Percentiles rank a stretch among this genome's conserved stretches.
Evolutionary conservation across 2,888 invertebrate genomes (phyloP).

Genomic region (Atherix ibis): DNA sequence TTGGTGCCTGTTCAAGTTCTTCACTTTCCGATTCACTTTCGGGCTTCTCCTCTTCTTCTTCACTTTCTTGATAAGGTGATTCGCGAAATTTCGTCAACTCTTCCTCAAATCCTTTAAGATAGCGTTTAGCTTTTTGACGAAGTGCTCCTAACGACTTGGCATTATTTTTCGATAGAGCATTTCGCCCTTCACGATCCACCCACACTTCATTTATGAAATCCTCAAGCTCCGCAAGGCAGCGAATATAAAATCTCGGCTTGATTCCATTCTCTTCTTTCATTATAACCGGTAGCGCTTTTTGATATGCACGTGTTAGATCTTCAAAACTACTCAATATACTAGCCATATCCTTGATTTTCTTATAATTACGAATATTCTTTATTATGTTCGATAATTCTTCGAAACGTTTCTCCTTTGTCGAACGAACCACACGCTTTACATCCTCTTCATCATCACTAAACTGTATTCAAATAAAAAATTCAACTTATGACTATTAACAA

Average conservation of each 20-base stretch:
- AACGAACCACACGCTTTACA: constrained; percentile 88
- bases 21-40: constrained; percentile 35
- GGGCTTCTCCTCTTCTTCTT: constrained; percentile 34
- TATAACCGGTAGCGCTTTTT: constrained; percentile 83
- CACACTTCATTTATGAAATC: constrained; percentile 83
- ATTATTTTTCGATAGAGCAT: constrained; percentile 78
- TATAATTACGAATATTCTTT: constrained; percentile 82
- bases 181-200: constrained; percentile 81
- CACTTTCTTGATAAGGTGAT: constrained; percentile 71
- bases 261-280: constrained; percentile 84
- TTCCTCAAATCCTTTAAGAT: constrained; percentile 82
- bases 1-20: constrained; percentile 39
- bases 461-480: constrained; percentile 74
- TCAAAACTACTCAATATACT: constrained; percentile 93
- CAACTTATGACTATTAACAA: constrained; percentile 48
- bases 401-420: constrained; percentile 92
- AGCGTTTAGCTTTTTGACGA: constrained; percentile 89
- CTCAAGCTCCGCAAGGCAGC: constrained; percentile 74
- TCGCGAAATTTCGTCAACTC: constrained; percentile 77
- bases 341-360: constrained; percentile 96
- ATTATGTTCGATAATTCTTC: constrained; percentile 88
- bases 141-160: constrained; percentile 87
- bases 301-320: constrained; percentile 75
- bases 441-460: constrained; percentile 93
- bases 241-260: constrained; percentile 80